Base-by-base conservation (phyloP, 2,888 invertebrate genomes). In the Drosophila planitibia region DNA sequence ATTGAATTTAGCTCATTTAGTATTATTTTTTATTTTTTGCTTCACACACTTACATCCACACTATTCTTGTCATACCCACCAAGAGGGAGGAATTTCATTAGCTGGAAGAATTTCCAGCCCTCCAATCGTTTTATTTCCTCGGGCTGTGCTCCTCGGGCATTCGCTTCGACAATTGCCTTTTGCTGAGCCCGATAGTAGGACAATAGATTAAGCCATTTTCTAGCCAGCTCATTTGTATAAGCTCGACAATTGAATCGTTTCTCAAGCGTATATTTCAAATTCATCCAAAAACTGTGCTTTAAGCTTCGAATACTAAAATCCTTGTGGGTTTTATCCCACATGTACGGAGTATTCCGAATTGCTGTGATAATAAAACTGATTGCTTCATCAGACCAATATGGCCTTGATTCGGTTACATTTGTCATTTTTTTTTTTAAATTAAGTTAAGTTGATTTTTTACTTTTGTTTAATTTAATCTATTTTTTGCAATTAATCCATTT, bases 221-320 rank as follows among this genome's bases (percentile, higher is more conserved):
- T 60, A 16, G 79, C 79, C 39, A 79, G 35, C 30, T 79, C 79
- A 35, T 79, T 79, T 32, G 79, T 79, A 12, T 79, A 76, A 2
- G 65, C 79, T 10, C 79, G 66, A 39, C 76, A 76, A n/a, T 73
- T 69, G 4, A 62, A 79, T 16, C 69, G 57, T 14, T 79, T 79
- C 16, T 79, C 76, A 7, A 79, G 57, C 7, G 79, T 79, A 66
- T 66, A 76, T 55, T 65, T 73, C 37, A 79, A 55, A 49, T 79
- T 79, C 44, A 79, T 79, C 79, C 79, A 79, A 49, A 79, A 79
- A 47, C 79, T 73, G 14, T 79, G 79, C 32, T 79, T 79, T 4
- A 79, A 62, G 47, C 76, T 76, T 0, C 79, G 73, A 28, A 79
- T 79, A 59, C 79, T 73, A 22, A 73, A 76, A 52, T 79, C 76